Percentiles rank a stretch among this genome's conserved stretches.
These are phyloP conservation scores for Malurus elegans DNA, from an alignment of 2,113 vertebrate genomes.

Conservation along the genomic window DNA sequence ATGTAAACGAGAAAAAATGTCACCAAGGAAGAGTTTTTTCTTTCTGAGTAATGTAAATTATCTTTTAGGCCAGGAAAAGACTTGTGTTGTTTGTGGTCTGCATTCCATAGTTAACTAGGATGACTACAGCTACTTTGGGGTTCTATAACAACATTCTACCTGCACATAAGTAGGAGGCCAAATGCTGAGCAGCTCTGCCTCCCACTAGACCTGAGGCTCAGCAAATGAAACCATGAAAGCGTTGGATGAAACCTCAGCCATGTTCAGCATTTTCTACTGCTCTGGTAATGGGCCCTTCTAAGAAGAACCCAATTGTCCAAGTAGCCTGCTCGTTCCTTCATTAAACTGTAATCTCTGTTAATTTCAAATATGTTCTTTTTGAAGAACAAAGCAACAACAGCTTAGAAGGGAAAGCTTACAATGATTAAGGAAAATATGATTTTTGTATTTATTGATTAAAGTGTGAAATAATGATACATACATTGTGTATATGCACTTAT, in stretches of 20 bases:
- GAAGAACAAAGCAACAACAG: background rate
- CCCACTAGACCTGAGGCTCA: background rate
- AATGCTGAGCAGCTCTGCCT: background rate
- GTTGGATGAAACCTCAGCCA: background rate
- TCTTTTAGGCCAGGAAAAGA: background rate
- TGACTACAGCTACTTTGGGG: background rate
- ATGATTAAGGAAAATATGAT: background rate
- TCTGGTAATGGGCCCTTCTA: background rate
- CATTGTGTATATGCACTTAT: background rate
- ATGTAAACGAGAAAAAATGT: background rate
- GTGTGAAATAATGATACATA: background rate
- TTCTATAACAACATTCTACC: background rate
- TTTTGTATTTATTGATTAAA: background rate
- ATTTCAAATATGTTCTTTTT: background rate
- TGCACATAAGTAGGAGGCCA: background rate
- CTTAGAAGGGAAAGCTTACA: background rate
- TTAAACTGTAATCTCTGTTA: background rate
- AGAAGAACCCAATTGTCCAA: background rate
- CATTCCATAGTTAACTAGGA: background rate
- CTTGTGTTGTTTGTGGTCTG: background rate
- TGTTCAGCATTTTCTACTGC: background rate
- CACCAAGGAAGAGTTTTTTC: background rate
- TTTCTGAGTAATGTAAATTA: background rate
- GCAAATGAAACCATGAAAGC: fast-evolving
- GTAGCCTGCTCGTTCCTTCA: background rate